These are phyloP conservation scores for Whitmania pigra DNA, from an alignment of 1,140 invertebrate genomes.

Conservation along the genomic window DNA sequence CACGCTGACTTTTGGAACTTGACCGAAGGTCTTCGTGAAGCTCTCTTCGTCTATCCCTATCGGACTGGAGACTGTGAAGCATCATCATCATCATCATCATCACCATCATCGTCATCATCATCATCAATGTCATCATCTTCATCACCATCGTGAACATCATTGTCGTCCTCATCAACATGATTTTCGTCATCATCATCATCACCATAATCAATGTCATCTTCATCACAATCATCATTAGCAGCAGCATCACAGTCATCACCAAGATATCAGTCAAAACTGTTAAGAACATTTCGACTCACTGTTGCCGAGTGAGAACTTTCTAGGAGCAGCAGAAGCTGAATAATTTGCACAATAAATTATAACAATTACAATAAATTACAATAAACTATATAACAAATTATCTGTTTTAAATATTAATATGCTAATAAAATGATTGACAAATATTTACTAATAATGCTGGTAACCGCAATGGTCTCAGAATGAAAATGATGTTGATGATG, in stretches of 20 bases:
- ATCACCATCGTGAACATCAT: background rate
- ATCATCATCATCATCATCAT: conserved; percentile 1
- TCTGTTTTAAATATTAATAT: too few species aligned
- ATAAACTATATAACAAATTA: too few species aligned
- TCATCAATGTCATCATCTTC: background rate
- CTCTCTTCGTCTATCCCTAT: conserved; percentile 63
- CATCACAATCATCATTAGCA: background rate
- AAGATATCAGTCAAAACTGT: background rate
- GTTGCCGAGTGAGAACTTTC: too few species aligned
- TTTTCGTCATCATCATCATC: too few species aligned
- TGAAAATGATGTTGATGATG: too few species aligned
- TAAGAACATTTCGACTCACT: background rate
- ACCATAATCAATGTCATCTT: background rate
- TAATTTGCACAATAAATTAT: too few species aligned
- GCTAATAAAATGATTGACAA: too few species aligned
- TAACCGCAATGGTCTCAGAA: too few species aligned
- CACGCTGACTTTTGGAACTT: conserved; percentile 61
- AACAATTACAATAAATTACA: too few species aligned
- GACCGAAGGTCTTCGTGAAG: conserved; percentile 72
- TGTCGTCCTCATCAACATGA: conserved; percentile 2
- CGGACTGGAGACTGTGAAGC: background rate
- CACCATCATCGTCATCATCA: background rate
- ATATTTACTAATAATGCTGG: too few species aligned
- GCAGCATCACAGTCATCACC: background rate
- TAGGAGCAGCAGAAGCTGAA: too few species aligned